phyloP scores from a whole-genome alignment of 2,797 vertebrate species.

The Microhierax caerulescens region DNA sequence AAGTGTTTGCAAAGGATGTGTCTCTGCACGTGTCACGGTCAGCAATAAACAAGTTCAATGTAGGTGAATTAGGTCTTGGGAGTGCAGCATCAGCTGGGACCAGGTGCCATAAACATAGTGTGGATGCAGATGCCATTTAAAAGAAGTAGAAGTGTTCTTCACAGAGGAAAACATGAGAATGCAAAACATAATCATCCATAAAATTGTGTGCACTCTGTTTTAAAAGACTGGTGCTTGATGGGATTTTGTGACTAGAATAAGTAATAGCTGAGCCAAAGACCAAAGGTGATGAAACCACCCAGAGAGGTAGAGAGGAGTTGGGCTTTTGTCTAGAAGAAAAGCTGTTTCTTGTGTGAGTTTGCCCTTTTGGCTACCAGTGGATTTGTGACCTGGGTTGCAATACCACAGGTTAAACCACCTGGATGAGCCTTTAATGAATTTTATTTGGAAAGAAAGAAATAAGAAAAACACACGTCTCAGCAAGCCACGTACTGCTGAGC shows the following conservation, averaged over 20 bases:
- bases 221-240: not conserved
- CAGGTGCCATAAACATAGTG: fast-evolving
- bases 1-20: not conserved
- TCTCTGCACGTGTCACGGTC: not conserved
- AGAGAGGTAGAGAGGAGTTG: not conserved
- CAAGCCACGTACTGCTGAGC: not conserved
- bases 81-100: not conserved
- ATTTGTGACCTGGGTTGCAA: not conserved
- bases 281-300: not conserved
- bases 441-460: not conserved
- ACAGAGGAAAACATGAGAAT: not conserved
- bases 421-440: not conserved
- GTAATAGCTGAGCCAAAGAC: not conserved
- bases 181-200: not conserved
- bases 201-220: not conserved
- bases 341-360: not conserved
- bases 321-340: not conserved
- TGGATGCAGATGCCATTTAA: not conserved
- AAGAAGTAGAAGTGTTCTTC: not conserved
- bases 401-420: not conserved
- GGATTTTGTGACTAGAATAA: not conserved
- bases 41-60: not conserved
- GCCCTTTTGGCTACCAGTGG: not conserved
- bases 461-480: not conserved
- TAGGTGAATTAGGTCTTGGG: not conserved